Conservation (phyloP, 2,113 vertebrate species). For the Hipposideros armiger region DNA sequence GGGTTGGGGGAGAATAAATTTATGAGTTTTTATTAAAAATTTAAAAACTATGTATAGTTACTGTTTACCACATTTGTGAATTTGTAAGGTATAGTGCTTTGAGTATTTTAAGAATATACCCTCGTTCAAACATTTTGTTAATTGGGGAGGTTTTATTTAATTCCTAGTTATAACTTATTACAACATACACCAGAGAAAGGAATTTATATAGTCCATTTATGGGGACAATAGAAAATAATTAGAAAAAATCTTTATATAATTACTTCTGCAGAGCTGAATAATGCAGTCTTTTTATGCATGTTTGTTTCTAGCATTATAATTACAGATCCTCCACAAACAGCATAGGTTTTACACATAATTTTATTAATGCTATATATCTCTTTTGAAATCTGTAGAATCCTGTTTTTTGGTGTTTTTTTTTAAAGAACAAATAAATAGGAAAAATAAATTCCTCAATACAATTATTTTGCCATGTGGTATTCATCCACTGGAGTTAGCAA, state of each 20-base stretch:
- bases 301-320: conserved; percentile 51
- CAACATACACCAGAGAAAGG: neutral
- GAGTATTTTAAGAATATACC: neutral
- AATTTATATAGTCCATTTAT: conserved; percentile 41
- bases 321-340: conserved; percentile 40
- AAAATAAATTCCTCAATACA: neutral
- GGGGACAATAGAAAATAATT: conserved; percentile 23
- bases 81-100: neutral
- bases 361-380: neutral
- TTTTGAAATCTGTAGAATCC: neutral
- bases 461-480: neutral
- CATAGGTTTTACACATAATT: neutral
- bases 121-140: neutral
- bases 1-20: neutral
- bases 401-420: neutral
- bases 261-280: conserved; percentile 16
- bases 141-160: neutral
- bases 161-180: neutral
- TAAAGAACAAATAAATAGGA: neutral
- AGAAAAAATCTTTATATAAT: conserved; percentile 38
- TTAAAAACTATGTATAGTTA: neutral
- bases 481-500: neutral
- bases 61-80: neutral
- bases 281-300: neutral
- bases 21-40: neutral